Conservation (phyloP, 2,797 vertebrate species). For the Australoheros facetus region DNA sequence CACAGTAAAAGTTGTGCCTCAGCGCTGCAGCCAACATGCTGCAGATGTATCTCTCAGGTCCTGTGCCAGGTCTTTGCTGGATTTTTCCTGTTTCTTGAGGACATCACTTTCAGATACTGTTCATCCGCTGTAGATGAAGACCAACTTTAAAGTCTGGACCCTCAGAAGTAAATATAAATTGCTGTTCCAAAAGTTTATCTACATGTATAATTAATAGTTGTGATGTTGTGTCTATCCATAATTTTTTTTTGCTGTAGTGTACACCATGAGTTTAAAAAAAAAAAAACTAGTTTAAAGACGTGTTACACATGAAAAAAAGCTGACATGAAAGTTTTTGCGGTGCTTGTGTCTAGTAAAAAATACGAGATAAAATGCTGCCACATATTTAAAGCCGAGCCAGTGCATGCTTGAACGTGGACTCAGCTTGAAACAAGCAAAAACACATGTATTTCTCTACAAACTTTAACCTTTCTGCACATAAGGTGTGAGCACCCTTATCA, state of each 20-base stretch:
- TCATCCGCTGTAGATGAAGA: neutral
- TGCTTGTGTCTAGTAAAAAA: neutral
- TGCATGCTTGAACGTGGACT: neutral
- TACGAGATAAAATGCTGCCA: too few species aligned
- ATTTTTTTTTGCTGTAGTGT: neutral
- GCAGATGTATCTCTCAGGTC: neutral
- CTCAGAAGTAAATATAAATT: neutral
- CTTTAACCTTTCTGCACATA: neutral
- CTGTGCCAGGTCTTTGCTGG: neutral
- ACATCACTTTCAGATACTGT: neutral
- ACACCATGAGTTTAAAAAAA: neutral
- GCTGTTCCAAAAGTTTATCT: neutral
- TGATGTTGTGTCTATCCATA: too few species aligned
- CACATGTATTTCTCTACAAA: neutral
- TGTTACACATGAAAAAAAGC: too few species aligned
- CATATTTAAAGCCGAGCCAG: neutral
- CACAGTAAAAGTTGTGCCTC: too few species aligned
- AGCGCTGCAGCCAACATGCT: too few species aligned
- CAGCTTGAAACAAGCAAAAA: too few species aligned
- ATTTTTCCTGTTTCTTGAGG: neutral
- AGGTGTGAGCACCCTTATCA: constrained; percentile 9
- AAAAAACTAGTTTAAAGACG: neutral
- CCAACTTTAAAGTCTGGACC: neutral
- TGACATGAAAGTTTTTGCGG: neutral
- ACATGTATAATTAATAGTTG: neutral